Base-by-base conservation (phyloP, 53 echinoderm and acorn worm species). In the Holothuria scabra region DNA sequence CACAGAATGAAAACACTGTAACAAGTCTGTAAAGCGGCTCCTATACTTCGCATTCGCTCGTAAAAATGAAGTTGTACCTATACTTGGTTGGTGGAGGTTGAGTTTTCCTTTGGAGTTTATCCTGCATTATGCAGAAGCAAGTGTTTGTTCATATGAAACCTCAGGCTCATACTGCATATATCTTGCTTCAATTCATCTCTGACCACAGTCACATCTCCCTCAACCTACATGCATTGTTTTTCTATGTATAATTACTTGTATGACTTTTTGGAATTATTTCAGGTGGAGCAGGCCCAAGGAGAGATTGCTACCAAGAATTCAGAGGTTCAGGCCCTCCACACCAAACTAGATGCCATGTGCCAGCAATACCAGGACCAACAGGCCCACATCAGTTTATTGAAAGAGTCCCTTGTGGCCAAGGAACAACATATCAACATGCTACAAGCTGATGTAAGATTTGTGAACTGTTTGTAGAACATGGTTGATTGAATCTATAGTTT, bases 361-460 rank as follows among this genome's bases (percentile, higher is more conserved):
- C 93, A 94, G 79, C 92, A 92, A 74, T 88, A 94, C 61, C 79
- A 88, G 64, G 97, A 97, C 86, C 92, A 94, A 79, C 92, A 94
- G 60, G 94, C 97, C 20, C 97, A 97, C 74, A 92, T 97, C 67
- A 87, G 92, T 62, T 79, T 97, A 46, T 87, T 97, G 56, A 93
- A 93, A 68, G 93, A 97, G 58, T 97, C 97, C 31, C 79, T 96
- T 28, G 90, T 91, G 5, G 94, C 97, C 86, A 97, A 97, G 86
- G 97, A 97, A 59, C 97, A 97, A 82, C 97, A 94, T 74, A 92
- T 92, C 22, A 94, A 90, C 87, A 97, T 97, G 84, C 80, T 97
- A 26, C 97, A 97, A 79, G 94, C 97, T 60, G 97, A 94, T 90
- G 97, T 97, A 84, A 94, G 97, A 81, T 25, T 19, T 13, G 5